Base-by-base conservation (phyloP, 2,797 vertebrate species). In the Diglossa cyanea region DNA sequence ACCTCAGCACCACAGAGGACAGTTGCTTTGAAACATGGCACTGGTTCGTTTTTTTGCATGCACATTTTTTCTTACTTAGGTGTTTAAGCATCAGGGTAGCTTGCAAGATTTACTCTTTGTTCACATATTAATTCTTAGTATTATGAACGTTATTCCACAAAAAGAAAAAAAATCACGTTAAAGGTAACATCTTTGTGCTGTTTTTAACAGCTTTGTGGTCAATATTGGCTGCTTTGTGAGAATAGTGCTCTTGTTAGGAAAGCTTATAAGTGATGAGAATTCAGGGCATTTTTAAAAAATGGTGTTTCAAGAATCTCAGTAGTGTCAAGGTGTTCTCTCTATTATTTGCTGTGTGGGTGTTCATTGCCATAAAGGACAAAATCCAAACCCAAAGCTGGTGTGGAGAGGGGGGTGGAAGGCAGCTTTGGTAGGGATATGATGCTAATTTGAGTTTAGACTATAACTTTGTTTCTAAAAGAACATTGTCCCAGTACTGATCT, bases 1-100 rank as follows among this genome's bases (percentile, higher is more conserved):
- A 97, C 97, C 98, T 97, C 97, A 96, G 98, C 96, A 98, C 98
- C 98, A 93, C 96, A 44, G 97, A 98, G 98, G 98, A 98, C 97
- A 97, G 95, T 97, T 93, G 97, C 97, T 96, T 96, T 98, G 98
- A 98, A 97, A 96, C 95, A 93, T 95, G 97, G 98, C 96, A 96
- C 82, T 97, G 89, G 89, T 88, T 96, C 81, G 62, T 87, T 95
- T 97, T 97, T 95, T 93, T 93, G 95, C 89, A 86, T 82, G 84
- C 92, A 79, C 73, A 1, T 93, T 95, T 77, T 60, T 88, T 96
- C 91, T 95, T 88, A 40, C 60, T 62, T 60, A 39, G 78, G 83
- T 94, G 71, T 86, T 70, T 40, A 67, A 73, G 58, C 66, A 87
- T 91, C 70, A 60, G 84, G 45, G 80, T 44, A 37, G 58, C 75